Conservation (phyloP, 2,797 vertebrate genomes). For the Xyrichtys novacula region DNA sequence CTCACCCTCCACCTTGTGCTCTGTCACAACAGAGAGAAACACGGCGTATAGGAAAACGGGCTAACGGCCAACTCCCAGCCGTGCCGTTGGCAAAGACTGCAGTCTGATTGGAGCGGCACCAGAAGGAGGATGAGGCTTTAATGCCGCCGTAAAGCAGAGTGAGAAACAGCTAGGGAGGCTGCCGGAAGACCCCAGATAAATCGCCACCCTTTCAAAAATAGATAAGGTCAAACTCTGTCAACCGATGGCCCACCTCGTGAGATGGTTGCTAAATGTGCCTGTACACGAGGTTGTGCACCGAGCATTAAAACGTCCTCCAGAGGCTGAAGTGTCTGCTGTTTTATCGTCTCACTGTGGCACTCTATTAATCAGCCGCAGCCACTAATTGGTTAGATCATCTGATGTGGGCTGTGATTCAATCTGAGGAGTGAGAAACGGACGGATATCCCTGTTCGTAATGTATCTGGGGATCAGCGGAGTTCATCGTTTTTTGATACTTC, state of each 20-base stretch:
- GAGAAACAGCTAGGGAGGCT: slow-evolving; percentile 67
- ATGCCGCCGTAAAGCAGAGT: slow-evolving; percentile 66
- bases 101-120: slow-evolving; percentile 70
- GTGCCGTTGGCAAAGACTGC: slow-evolving; percentile 61
- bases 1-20: slow-evolving; percentile 64
- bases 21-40: slow-evolving; percentile 71
- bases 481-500: slow-evolving; percentile 44
- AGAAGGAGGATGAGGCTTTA: slow-evolving; percentile 75
- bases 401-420: slow-evolving; percentile 64
- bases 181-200: slow-evolving; percentile 67
- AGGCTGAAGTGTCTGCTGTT: slow-evolving; percentile 51
- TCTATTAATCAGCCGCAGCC: slow-evolving; percentile 72
- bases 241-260: slow-evolving; percentile 57
- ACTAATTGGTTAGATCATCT: slow-evolving; percentile 80
- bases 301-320: slow-evolving; percentile 69
- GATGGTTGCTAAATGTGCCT: slow-evolving; percentile 62
- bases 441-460: slow-evolving; percentile 27
- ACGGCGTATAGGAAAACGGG: slow-evolving; percentile 63
- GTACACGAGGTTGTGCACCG: slow-evolving; percentile 58
- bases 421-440: slow-evolving; percentile 48
- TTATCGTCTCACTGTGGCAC: slow-evolving; percentile 68
- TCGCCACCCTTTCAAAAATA: slow-evolving; percentile 69
- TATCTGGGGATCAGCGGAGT: slow-evolving; percentile 35
- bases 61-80: slow-evolving; percentile 72
- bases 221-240: slow-evolving; percentile 71